These are phyloP conservation scores for Meghimatium bilineatum DNA, from an alignment of 2,888 invertebrate species.

Conservation along the genomic window DNA sequence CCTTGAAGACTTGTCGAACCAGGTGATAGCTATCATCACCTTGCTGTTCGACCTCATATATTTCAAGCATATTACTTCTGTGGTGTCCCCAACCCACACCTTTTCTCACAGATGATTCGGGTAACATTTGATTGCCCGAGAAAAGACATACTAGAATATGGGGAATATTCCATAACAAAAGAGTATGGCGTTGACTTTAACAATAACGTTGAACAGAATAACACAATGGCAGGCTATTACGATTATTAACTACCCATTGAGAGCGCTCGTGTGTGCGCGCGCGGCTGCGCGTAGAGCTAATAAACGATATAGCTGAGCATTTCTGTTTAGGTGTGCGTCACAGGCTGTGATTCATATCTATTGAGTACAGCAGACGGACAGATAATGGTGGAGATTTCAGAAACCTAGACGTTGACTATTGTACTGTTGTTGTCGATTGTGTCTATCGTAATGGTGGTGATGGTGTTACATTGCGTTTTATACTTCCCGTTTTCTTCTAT, in stretches of 20 bases:
- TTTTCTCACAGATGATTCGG: neutral
- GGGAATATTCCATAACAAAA: constrained; percentile 3
- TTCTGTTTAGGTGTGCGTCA: neutral
- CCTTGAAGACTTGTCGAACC: neutral
- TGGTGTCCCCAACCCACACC: neutral
- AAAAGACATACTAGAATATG: neutral
- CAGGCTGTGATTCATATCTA: neutral
- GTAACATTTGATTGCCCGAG: neutral
- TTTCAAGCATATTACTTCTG: neutral
- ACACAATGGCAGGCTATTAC: constrained; percentile 7
- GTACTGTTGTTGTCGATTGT: neutral
- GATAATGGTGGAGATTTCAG: neutral
- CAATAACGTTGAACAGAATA: too few species aligned
- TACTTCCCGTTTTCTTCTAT: too few species aligned
- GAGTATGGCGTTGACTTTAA: neutral
- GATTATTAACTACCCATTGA: constrained; percentile 5
- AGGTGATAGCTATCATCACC: neutral
- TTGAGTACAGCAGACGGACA: neutral
- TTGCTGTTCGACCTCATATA: neutral
- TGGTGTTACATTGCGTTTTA: too few species aligned
- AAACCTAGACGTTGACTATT: neutral
- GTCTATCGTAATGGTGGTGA: neutral
- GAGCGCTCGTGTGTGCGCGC: neutral
- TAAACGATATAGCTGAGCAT: neutral
- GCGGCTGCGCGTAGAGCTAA: neutral